phyloP scores from a whole-genome alignment of 2,888 invertebrate species.

The Drosophila macrothrix region DNA sequence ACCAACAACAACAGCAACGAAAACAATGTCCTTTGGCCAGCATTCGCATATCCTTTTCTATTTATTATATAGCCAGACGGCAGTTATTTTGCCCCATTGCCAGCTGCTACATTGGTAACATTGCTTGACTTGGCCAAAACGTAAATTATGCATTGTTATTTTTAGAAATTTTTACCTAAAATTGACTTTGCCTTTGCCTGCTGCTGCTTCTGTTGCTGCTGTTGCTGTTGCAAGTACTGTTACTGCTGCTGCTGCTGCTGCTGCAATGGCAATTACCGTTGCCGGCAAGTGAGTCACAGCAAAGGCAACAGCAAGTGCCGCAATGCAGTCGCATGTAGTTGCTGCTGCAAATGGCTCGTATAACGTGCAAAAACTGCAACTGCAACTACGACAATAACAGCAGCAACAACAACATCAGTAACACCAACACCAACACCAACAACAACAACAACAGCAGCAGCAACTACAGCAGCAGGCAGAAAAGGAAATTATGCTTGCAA shows the following conservation, averaged over 20 bases:
- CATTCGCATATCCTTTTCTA: constrained; percentile 62
- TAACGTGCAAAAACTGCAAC: constrained; percentile 79
- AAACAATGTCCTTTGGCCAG: constrained; percentile 41
- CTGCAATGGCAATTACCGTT: constrained; percentile 63
- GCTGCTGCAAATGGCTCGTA: constrained; percentile 78
- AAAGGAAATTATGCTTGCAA: constrained; percentile 81
- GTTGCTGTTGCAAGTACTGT: constrained; percentile 16
- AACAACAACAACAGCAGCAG: constrained; percentile 12
- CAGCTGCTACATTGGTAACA: constrained; percentile 61
- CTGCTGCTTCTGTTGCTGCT: not conserved
- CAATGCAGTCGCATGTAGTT: constrained; percentile 77
- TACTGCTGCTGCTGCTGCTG: constrained; percentile 1
- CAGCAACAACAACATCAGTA: constrained; percentile 33
- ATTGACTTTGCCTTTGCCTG: constrained; percentile 45
- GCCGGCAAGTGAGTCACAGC: constrained; percentile 35
- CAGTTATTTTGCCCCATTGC: constrained; percentile 66
- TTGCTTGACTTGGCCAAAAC: constrained; percentile 51
- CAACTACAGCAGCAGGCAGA: constrained; percentile 50
- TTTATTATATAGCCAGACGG: constrained; percentile 78
- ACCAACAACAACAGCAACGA: constrained; percentile 25
- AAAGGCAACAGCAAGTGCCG: constrained; percentile 70
- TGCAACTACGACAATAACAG: constrained; percentile 56
- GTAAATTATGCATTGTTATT: constrained; percentile 79
- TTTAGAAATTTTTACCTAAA: constrained; percentile 73
- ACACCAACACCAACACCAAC: constrained; percentile 20